Evolutionary conservation across 2,797 vertebrate species (phyloP).

Genomic region (Picus viridis): DNA sequence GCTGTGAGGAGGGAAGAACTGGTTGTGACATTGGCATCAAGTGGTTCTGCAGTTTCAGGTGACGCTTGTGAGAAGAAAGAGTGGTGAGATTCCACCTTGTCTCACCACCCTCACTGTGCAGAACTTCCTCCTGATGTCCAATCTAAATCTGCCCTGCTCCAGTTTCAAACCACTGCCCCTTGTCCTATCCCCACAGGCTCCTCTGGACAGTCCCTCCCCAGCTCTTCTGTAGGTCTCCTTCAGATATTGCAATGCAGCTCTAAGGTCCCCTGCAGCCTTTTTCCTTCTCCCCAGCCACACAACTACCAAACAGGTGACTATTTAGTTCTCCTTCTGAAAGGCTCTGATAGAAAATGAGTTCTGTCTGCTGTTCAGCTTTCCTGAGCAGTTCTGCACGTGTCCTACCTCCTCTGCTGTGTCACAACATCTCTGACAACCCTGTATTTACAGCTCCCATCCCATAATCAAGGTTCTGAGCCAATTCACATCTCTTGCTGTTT

Average conservation of each 20-base stretch:
- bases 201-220: no score
- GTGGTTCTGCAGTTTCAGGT: not conserved
- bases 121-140: no score
- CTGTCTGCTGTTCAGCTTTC: not conserved
- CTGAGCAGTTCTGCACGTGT: not conserved
- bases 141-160: no score
- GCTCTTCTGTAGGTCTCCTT: no score
- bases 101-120: no score
- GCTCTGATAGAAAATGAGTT: not conserved
- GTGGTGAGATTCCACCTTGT: not conserved
- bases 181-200: no score
- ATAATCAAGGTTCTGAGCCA: slow-evolving; percentile 1
- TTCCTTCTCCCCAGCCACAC: not conserved
- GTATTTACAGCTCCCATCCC: not conserved
- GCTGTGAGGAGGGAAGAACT: not conserved
- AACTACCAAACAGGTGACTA: not conserved
- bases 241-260: no score
- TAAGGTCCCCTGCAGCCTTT: not conserved
- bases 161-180: no score
- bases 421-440: not conserved
- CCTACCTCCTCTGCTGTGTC: not conserved
- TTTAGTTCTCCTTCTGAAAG: not conserved
- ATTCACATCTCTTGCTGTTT: not conserved
- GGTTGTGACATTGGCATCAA: not conserved
- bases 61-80: not conserved